A percentile compares a stretch with the other conserved stretches of the same genome.
Conservation (phyloP, 2,113 vertebrate species). For the Anarrhichthys ocellatus region DNA sequence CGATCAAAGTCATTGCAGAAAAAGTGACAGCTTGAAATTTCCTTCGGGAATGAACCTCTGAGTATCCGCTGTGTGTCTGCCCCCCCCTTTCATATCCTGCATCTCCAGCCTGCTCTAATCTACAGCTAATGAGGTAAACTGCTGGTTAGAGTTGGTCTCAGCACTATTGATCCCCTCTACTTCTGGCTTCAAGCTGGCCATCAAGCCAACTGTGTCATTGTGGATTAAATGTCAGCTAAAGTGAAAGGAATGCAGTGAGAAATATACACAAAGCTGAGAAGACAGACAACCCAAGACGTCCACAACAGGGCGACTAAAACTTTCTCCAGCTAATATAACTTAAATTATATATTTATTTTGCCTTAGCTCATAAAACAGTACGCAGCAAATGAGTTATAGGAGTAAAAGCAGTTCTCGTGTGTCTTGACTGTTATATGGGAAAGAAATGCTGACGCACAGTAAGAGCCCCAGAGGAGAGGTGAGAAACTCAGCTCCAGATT, state of each 20-base stretch:
- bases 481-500: constrained; percentile 26
- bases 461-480: constrained; percentile 8
- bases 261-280: constrained; percentile 23
- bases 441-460: constrained; percentile 37
- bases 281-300: background rate
- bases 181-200: constrained; percentile 31
- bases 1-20: background rate
- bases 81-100: background rate
- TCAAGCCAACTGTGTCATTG: constrained; percentile 57
- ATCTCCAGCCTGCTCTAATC: constrained; percentile 37
- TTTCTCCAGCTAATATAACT: background rate
- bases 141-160: constrained; percentile 19
- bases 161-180: constrained; percentile 32
- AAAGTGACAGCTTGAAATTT: constrained; percentile 1
- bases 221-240: constrained; percentile 46
- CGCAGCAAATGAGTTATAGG: constrained; percentile 16
- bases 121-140: constrained; percentile 59
- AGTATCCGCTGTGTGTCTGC: background rate
- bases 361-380: constrained; percentile 16
- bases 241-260: constrained; percentile 50
- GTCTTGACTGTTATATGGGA: constrained; percentile 4
- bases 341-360: background rate
- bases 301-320: background rate
- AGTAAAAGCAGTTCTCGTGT: constrained; percentile 2
- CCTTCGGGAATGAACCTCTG: constrained; percentile 9